Percentiles rank a stretch among this genome's conserved stretches.
These are phyloP conservation scores for Tychaedon coryphoeus DNA, from an alignment of 2,113 vertebrate genomes.

Conservation along the genomic window DNA sequence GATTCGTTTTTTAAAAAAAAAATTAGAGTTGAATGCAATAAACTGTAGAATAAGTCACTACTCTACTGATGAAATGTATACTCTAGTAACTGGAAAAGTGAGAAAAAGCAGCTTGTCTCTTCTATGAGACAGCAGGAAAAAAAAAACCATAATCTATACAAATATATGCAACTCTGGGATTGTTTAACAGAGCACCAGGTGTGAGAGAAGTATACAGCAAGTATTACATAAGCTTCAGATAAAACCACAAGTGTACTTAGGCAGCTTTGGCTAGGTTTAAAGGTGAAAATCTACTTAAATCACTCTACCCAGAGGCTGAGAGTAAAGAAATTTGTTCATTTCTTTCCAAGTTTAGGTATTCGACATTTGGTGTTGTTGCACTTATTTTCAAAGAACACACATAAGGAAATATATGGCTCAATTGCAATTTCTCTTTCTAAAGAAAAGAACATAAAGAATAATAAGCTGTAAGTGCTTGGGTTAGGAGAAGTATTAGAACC, in stretches of 20 bases:
- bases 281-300: background rate
- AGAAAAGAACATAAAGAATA: background rate
- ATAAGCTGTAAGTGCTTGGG: background rate
- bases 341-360: background rate
- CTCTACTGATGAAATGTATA: background rate
- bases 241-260: background rate
- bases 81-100: background rate
- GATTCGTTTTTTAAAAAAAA: background rate
- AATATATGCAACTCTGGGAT: background rate
- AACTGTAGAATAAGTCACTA: background rate
- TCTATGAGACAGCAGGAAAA: background rate
- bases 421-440: background rate
- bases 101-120: background rate
- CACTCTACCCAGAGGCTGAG: background rate
- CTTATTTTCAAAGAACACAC: background rate
- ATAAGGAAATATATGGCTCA: background rate
- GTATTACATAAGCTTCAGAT: background rate
- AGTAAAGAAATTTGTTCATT: background rate
- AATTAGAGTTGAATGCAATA: background rate
- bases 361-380: background rate
- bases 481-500: background rate
- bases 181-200: background rate
- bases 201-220: background rate
- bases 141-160: background rate
- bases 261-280: background rate